phyloP scores from a whole-genome alignment of 2,113 vertebrate species.

The Sapayoa aenigma region DNA sequence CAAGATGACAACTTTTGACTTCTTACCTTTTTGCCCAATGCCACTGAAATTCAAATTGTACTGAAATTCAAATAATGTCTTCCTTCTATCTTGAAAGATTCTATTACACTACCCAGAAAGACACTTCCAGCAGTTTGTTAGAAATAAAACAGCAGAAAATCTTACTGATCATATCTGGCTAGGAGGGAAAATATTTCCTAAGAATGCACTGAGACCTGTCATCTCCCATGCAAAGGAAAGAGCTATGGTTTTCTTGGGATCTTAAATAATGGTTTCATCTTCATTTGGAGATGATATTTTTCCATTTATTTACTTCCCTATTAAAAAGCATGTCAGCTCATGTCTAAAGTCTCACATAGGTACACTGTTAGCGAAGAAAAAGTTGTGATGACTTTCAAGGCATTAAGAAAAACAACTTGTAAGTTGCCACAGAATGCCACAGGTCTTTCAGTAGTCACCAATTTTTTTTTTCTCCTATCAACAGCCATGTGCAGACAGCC shows the following conservation, averaged over 20 bases:
- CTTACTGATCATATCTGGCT: neutral
- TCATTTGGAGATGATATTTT: neutral
- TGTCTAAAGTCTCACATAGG: neutral
- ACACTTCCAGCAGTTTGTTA: neutral
- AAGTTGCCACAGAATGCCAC: neutral
- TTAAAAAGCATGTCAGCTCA: neutral
- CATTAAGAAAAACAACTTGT: neutral
- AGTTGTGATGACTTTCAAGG: neutral
- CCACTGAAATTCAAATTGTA: neutral
- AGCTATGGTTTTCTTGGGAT: neutral
- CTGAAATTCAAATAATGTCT: neutral
- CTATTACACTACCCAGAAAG: neutral
- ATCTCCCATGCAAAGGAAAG: neutral
- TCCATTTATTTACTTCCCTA: neutral
- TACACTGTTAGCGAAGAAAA: neutral
- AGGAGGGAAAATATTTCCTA: neutral
- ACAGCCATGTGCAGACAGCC: neutral
- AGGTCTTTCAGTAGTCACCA: neutral
- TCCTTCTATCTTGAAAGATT: neutral
- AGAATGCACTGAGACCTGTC: neutral
- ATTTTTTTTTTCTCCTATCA: neutral
- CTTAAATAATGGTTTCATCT: neutral
- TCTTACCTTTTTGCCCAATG: neutral
- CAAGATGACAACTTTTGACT: neutral
- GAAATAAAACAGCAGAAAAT: neutral